Conservation (phyloP, 2,797 vertebrate species). For the Leucoraja ocellata region DNA sequence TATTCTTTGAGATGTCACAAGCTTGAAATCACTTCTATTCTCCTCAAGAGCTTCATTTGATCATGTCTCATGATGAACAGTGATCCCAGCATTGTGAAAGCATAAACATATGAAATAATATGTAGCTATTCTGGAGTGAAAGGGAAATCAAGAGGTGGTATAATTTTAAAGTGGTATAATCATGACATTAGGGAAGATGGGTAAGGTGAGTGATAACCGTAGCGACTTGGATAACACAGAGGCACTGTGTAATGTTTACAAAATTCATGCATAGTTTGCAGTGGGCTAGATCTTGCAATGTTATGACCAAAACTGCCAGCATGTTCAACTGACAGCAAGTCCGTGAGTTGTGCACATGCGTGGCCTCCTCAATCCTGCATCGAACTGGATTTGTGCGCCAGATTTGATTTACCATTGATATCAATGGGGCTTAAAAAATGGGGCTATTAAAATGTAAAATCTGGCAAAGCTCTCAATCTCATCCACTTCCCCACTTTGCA, state of each 20-base stretch:
- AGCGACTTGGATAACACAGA: not conserved
- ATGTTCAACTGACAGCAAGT: no score
- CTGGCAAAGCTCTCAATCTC: no score
- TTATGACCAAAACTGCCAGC: no score
- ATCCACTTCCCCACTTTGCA: no score
- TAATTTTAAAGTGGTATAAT: not conserved
- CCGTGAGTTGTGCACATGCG: no score
- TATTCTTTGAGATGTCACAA: not conserved
- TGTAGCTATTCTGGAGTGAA: not conserved
- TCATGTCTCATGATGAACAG: not conserved
- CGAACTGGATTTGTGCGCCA: no score
- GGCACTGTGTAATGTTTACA: not conserved
- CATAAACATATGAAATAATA: not conserved
- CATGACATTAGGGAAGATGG: not conserved
- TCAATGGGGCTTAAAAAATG: no score
- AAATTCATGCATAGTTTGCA: not conserved
- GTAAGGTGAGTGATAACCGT: not conserved
- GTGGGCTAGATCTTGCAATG: no score
- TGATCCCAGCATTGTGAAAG: not conserved
- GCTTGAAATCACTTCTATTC: not conserved
- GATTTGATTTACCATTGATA: no score
- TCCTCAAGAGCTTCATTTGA: not conserved
- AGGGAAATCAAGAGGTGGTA: not conserved
- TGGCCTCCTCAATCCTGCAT: no score
- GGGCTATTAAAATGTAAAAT: no score